Conservation (phyloP, 1,140 invertebrate genomes). For the Patella vulgata region DNA sequence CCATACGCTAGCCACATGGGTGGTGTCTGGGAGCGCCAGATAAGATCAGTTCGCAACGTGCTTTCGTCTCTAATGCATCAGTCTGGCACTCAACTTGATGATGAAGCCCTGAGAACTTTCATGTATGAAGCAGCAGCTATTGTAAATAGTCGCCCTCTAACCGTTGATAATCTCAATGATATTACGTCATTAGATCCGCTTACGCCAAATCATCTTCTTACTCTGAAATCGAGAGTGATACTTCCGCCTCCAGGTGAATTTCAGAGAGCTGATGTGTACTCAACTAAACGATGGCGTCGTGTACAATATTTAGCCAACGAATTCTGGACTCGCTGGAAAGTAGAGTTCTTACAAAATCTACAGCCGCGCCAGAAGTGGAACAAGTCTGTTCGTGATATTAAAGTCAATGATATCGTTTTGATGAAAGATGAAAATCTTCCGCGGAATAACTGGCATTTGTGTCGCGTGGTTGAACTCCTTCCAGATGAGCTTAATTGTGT, state of each 20-base stretch:
- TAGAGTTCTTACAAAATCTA: conserved; percentile 21
- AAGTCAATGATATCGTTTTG: conserved; percentile 38
- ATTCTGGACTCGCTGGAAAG: conserved; percentile 37
- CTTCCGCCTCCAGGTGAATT: conserved; percentile 28
- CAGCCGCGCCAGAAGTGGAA: conserved; percentile 30
- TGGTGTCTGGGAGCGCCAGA: conserved; percentile 39
- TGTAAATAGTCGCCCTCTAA: conserved; percentile 21
- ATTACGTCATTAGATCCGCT: conserved; percentile 6
- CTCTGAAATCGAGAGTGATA: conserved; percentile 5
- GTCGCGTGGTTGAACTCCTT: conserved; percentile 24
- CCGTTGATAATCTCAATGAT: conserved; percentile 10
- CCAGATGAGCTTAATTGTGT: conserved; percentile 34
- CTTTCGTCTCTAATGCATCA: conserved; percentile 6
- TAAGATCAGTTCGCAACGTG: conserved; percentile 31
- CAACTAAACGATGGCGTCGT: conserved; percentile 36
- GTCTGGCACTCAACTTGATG: conserved; percentile 10
- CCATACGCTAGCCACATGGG: conserved; percentile 26
- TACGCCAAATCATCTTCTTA: conserved; percentile 23
- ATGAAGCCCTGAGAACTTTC: conserved; percentile 14
- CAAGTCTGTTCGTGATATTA: conserved; percentile 18
- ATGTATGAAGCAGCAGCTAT: conserved; percentile 21
- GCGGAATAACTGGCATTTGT: conserved; percentile 22
- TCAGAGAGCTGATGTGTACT: conserved; percentile 23
- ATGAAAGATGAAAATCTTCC: conserved; percentile 18
- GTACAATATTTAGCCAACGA: conserved; percentile 30